Evolutionary conservation across 2,797 vertebrate genomes (phyloP).

Genomic region (Gallinago nigripennis): DNA sequence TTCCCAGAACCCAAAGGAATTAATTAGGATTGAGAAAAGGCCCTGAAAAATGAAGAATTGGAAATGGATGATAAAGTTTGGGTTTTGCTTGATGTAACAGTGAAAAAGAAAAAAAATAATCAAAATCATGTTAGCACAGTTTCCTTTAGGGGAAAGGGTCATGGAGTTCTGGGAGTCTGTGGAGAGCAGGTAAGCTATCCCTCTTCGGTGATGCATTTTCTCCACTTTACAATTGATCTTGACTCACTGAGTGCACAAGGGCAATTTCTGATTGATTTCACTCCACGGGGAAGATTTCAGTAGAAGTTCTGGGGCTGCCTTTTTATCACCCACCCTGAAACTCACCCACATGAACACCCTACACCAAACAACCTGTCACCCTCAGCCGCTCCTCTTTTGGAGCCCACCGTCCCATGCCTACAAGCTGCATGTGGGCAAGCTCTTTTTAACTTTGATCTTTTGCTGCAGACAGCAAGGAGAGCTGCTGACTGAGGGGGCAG

Average conservation of each 20-base stretch:
- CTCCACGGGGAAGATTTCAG: not conserved
- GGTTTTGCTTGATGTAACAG: not conserved
- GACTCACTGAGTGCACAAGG: not conserved
- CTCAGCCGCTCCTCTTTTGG: not conserved
- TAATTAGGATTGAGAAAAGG: not conserved
- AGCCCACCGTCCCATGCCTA: not conserved
- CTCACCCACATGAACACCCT: not conserved
- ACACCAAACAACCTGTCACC: not conserved
- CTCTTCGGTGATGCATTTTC: not conserved
- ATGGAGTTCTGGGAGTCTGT: not conserved
- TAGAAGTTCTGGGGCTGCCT: not conserved
- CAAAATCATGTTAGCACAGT: not conserved
- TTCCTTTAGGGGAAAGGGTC: not conserved
- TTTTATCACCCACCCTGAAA: not conserved
- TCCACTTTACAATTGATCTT: not conserved
- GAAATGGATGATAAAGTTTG: not conserved
- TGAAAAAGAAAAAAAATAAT: not conserved
- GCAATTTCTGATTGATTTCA: not conserved
- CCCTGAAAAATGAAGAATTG: not conserved
- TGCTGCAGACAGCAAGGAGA: not conserved
- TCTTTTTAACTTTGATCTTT: not conserved
- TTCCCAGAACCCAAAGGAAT: not conserved
- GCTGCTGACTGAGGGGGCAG: not conserved
- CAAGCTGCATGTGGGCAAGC: accelerated
- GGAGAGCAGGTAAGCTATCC: not conserved